Evolutionary conservation across 2,888 invertebrate genomes (phyloP).

Genomic region (Mesorhabditis belari): DNA sequence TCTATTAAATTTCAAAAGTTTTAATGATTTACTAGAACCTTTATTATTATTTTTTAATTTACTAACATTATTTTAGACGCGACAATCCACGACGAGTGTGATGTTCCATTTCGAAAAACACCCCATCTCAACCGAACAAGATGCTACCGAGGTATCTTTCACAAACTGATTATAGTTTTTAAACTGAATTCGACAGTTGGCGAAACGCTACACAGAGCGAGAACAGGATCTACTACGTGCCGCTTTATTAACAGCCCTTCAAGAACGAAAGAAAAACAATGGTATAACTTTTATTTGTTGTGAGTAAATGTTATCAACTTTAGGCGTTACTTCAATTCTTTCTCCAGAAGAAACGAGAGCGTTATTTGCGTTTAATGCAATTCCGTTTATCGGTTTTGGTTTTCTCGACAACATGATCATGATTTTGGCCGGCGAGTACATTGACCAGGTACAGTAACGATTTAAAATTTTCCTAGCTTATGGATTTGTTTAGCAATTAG

Average conservation of each 20-base stretch:
- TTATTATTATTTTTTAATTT: too few species aligned
- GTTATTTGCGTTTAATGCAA: slow-evolving; percentile 75
- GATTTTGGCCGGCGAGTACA: slow-evolving; percentile 94
- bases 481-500: slow-evolving; percentile 39
- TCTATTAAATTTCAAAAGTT: too few species aligned
- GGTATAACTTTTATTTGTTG: background rate
- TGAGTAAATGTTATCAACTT: background rate
- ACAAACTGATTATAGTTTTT: slow-evolving; percentile 1
- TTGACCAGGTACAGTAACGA: slow-evolving; percentile 75
- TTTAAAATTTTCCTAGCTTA: too few species aligned
- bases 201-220: slow-evolving; percentile 9
- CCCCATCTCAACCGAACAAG: background rate
- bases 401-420: slow-evolving; percentile 96
- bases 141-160: background rate
- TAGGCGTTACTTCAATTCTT: slow-evolving; percentile 1
- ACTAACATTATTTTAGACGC: too few species aligned
- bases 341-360: slow-evolving; percentile 12
- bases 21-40: too few species aligned
- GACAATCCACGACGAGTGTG: background rate
- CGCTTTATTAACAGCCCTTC: slow-evolving; percentile 11
- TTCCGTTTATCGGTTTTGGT: slow-evolving; percentile 95
- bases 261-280: background rate
- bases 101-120: background rate
- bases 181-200: slow-evolving; percentile 8
- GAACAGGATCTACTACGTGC: slow-evolving; percentile 23